Evolutionary conservation across 2,888 invertebrate genomes (phyloP), one percentile per base, ranked within the genome.

Genomic region (Lathronympha strigana): DNA sequence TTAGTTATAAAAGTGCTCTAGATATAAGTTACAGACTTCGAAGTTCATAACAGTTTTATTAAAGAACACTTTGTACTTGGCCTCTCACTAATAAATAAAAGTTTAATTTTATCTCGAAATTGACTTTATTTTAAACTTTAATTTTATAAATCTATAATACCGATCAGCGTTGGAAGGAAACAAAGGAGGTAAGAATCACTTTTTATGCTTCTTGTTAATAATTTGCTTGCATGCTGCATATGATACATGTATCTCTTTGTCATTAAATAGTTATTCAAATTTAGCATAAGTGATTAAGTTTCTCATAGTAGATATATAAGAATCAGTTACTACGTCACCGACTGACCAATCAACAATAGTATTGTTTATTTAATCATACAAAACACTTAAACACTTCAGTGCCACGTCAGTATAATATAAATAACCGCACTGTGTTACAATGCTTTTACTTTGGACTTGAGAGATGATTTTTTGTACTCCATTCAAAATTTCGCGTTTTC

Each of bases 1-100:
- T 57, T 43, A 57, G 43, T 57, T 43, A 13, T 55, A 43, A 40
- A 25, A 28, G 17, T 19, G 55, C 55, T 40, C 5, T 57, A 57
- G 71, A 67, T 71, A 72, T 83, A 82, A 81, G 79, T 75, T 76
- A 68, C 73, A 76, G 75, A 76, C 74, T 73, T 72, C 75, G 69
- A 60, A 67, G 67, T 71, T 74, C 72, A 71, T 71, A 67, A 71
- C 72, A 72, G 71, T 76, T 74, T 72, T 67, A 71, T 74, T 73
- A 68, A 61, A 69, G 62, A 63, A 72, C 70, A 73, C 78, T 75
- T 78, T 88, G 84, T 89, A 83, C 77, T 82, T 82, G 80, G 77
- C 79, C 79, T 84, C 80, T 84, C 81, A 84, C 80, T 88, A 86
- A 87, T 87, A 78, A 83, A 84, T 79, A 87, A 86, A 79, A 75